phyloP scores from a whole-genome alignment of 2,113 vertebrate species.

The Ovibos moschatus region DNA sequence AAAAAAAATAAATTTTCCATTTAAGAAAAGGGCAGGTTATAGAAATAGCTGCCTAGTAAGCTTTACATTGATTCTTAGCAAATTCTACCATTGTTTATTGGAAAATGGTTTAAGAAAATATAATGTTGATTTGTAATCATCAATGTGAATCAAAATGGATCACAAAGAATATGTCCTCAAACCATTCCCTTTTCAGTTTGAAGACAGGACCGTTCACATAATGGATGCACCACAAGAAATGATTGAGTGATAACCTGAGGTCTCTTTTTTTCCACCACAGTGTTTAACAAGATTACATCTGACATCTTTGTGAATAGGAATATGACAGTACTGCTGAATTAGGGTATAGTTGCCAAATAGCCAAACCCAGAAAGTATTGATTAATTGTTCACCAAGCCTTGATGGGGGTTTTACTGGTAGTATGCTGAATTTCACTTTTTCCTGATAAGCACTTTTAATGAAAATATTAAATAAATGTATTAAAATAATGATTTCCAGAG shows the following conservation, averaged over 20 bases:
- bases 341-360: background rate
- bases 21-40: background rate
- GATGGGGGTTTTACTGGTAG: background rate
- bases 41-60: background rate
- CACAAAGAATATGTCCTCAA: background rate
- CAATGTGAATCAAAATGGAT: background rate
- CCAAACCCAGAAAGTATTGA: background rate
- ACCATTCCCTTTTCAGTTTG: background rate
- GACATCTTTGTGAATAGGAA: background rate
- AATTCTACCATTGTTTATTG: background rate
- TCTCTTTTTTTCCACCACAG: background rate
- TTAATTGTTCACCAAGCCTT: background rate
- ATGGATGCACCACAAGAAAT: background rate
- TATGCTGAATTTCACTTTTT: background rate
- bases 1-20: background rate
- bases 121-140: slow-evolving; percentile 3
- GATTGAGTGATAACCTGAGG: background rate
- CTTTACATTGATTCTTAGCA: background rate
- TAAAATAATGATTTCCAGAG: background rate
- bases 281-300: background rate
- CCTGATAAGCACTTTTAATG: background rate
- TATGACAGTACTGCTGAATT: background rate
- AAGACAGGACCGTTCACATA: background rate
- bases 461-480: background rate
- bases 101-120: slow-evolving; percentile 1